Base-by-base conservation (phyloP, 2,113 vertebrate species). In the Thermophis baileyi region DNA sequence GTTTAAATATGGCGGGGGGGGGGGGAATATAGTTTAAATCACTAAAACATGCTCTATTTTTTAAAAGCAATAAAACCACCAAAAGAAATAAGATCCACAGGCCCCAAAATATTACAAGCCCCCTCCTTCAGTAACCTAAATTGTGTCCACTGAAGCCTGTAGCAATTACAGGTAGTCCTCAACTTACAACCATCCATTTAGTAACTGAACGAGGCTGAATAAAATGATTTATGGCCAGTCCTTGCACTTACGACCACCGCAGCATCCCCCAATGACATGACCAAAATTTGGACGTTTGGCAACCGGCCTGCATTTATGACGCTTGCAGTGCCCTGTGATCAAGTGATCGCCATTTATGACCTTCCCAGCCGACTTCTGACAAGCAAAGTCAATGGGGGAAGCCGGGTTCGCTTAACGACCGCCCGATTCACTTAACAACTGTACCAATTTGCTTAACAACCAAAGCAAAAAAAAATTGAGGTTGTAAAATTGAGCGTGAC, bases 301-400 rank as follows among this genome's bases (percentile, higher is more conserved):
- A 30, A 30, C 60, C 11, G 0, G 11, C 27, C 11, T 63, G 60
- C 27, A 63, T 63, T 63, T n/a, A 63, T 63, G 60, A 63, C 9
- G 1, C 27, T 60, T 14, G 27, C 55, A 57, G 55, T 6, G 7
- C 1, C 60, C 57, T 27, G 60, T 0, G 27, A 11, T n/a, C 60
- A 69, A 3, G 1, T 14, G 11, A n/a, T 63, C 1, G 0, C 4
- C 0, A 69, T 14, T n/a, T 69, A 14, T 6, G 63, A n/a, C 5
- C 27, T 63, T 63, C 25, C 57, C 25, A 2, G 24, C 25, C 25
- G 9, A 9, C 57, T 60, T 60, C 27, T 7, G 3, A 63, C 27
- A 30, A 63, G 4, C 60, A n/a, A 63, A 63, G 60, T 63, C 63
- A 69, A 69, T 6, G 11, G 63, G 30, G 12, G 63, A 2, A 69